Evolutionary conservation across 2,888 invertebrate genomes (phyloP).

Genomic region (Athetis lepigone): DNA sequence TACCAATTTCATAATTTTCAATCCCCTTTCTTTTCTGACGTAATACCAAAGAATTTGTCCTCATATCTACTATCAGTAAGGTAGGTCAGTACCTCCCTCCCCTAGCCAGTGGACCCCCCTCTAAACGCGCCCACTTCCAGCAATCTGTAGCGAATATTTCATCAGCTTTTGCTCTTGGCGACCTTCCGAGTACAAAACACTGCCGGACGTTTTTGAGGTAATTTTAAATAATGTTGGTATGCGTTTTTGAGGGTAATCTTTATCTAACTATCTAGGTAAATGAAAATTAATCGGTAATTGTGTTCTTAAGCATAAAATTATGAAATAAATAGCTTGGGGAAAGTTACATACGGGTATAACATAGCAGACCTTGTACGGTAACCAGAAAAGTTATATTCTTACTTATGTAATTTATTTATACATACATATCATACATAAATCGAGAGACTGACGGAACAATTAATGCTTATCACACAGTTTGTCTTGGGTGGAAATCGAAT

Average conservation of each 20-base stretch:
- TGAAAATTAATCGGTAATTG: no score
- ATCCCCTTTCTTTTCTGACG: neutral
- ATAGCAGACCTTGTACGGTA: no score
- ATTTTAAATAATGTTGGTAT: neutral
- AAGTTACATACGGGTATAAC: no score
- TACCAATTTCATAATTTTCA: neutral
- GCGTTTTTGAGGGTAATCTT: neutral
- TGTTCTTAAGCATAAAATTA: no score
- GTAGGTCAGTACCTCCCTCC: neutral
- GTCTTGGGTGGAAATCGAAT: no score
- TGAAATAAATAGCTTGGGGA: no score
- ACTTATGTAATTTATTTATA: no score
- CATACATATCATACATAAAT: no score
- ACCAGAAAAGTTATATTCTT: no score
- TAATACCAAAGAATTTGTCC: neutral
- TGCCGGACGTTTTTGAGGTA: constrained; percentile 5
- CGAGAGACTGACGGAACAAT: no score
- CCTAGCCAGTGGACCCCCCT: no score
- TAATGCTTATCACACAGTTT: no score
- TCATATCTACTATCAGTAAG: neutral
- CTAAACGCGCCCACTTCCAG: constrained; percentile 49
- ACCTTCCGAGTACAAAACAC: constrained; percentile 56
- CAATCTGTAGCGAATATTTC: constrained; percentile 61
- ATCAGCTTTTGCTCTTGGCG: constrained; percentile 68
- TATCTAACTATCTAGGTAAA: neutral